Evolutionary conservation across 2,888 invertebrate genomes (phyloP), one percentile per base, ranked within the genome.

Genomic region (Caradrina clavipalpis): DNA sequence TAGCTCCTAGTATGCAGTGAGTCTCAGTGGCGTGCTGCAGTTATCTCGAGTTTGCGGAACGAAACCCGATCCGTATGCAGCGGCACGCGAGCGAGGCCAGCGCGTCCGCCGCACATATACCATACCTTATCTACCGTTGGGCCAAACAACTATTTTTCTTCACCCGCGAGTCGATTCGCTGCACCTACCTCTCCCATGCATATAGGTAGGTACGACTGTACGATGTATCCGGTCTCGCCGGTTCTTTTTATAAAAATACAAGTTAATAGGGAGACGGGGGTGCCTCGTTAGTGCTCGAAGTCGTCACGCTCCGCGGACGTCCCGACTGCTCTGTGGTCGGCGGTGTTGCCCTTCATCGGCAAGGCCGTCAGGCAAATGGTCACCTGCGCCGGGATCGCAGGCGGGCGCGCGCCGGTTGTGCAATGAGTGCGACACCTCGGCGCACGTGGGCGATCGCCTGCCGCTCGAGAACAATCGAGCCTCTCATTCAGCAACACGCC

Each of bases 11-110:
- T 91, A 91, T 91, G 92, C 89, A 90, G 83, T 81, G 85, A 85
- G 86, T 86, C 87, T 87, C 81, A 86, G 84, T 85, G 85, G 83
- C 86, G 86, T 87, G 86, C 86, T 83, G 91, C 90, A 93, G 93
- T 88, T 92, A 94, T 95, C 93, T 95, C 87, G 91, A 92, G 90
- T 93, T 95, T 95, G 94, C 95, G 95, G 95, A 95, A 95, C 91
- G 95, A 92, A 94, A 95, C 93, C 88, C 91, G 93, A 95, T 93
- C 93, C 87, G 89, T 90, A 88, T 88, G 91, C 89, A 90, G 90
- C 87, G 91, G 89, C 92, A 91, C 87, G 92, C 91, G 89, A 89
- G 90, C 94, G 92, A 94, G 94, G 94, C 89, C 94, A 85, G 86
- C 84, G 82, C 88, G 89, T 84, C 82, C 85, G 85, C 69, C 74